Evolutionary conservation across 30 jellyfish, hydroid and myxozoan species (phyloP), one percentile per base, ranked within the genome.

Genomic region (Cassiopea andromeda): DNA sequence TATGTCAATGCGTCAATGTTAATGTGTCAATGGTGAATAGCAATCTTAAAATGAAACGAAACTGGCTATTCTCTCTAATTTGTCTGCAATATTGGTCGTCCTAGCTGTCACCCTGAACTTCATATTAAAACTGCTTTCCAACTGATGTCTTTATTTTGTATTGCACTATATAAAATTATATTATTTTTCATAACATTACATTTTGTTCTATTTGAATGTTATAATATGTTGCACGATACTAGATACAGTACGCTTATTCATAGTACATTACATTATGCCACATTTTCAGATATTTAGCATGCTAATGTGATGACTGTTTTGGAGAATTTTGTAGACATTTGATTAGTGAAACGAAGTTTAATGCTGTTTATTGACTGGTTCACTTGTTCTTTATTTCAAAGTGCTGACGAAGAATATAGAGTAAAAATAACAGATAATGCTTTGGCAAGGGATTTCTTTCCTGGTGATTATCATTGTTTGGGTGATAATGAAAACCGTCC

Each of bases 401-500:
- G 99, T 10, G 95, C 95, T 76, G 99, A 95, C 76, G 99, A 95
- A 80, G 99, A 95, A 67, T 88, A 91, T 69, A 89, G 95, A 57
- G 99, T 95, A 88, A 95, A 95, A 57, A 85, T 95, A 57, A 82
- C 97, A 7, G 99, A 95, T 92, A 95, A 89, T 50, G 98, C 99
- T 12, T 85, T 95, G 69, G 97, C 99, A 69, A 77, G 98, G 27
- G 99, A 95, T 85, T 95, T 95, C 91, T 95, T 95, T 60, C 99
- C 99, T 76, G 99, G 99, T 16, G 99, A 95, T 64, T 95, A 95
- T 69, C 99, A 95, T 88, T 95, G 99, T 61, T 77, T 95, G 85
- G 98, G 98, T 38, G 99, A 95, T 46, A 95, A 95, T 74, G 99
- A 95, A 64, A 95, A 95, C 60, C 97, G 99, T 38, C 99, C 99